Evolutionary conservation across 2,888 invertebrate species (phyloP), one percentile per base, ranked within the genome.

Genomic region (Heliconius aoede): DNA sequence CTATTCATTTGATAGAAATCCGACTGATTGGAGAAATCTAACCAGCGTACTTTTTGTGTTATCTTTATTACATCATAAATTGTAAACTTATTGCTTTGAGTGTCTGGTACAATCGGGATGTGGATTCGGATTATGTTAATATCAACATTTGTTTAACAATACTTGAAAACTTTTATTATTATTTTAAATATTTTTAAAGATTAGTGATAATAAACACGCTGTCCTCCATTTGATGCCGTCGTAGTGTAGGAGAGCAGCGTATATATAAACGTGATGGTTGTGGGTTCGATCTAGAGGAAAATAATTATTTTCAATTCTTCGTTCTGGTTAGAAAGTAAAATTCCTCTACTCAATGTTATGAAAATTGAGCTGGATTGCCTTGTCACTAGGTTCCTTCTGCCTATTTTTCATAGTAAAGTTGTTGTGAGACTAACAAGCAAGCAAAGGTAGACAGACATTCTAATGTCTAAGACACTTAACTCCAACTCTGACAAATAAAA

Each of bases 1-100:
- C 84, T 83, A 85, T 86, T 85, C 85, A 85, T 85, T 83, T 85
- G 83, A 84, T 85, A 83, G 84, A 82, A 83, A 84, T 78, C 83
- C 79, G 79, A 81, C 84, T 86, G 85, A 86, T 86, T 86, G 84
- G 83, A 84, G 84, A 85, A 82, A 86, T 81, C 82, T 80, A 69
- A 69, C 76, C 78, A 73, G 79, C 81, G 80, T 80, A 80, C 80
- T 81, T 77, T 78, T 84, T 82, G 80, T 83, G 82, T 84, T 85
- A 86, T 86, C 85, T 86, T 85, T 85, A 85, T 82, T 80, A 79
- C 77, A 76, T 72, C 81, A 85, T 84, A 85, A 85, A 86, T 84
- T 84, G 81, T 78, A 82, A 79, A 79, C 83, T 82, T 81, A 84
- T 83, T 82, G 46, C 82, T 76, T 74, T 60, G 60, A 71, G 58